Evolutionary conservation across 2,797 vertebrate genomes (phyloP).

Genomic region (Arrhamphus sclerolepis): DNA sequence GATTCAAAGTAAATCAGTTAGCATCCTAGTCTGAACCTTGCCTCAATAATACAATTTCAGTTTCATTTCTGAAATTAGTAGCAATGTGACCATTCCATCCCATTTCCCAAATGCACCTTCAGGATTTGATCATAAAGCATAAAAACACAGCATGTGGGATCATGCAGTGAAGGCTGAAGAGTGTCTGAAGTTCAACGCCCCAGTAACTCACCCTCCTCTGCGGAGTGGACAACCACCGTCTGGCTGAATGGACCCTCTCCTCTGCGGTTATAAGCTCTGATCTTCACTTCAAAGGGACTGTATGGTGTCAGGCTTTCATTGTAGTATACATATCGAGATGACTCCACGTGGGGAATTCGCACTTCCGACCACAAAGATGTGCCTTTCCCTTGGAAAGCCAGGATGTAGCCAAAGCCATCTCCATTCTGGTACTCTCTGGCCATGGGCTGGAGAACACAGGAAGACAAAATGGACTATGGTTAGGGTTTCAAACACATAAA

Average conservation of each 20-base stretch:
- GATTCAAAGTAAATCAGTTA: too few relatives aligned
- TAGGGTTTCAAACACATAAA: too few relatives aligned
- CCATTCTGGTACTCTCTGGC: conserved; percentile 95
- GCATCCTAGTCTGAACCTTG: too few relatives aligned
- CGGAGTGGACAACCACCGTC: conserved; percentile 88
- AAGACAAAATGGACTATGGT: too few relatives aligned
- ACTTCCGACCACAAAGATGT: conserved; percentile 79
- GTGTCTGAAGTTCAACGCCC: too few relatives aligned
- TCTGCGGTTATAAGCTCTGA: conserved; percentile 89
- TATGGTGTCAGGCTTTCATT: conserved; percentile 89
- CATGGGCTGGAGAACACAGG: conserved; percentile 74
- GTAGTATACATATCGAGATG: conserved; percentile 89
- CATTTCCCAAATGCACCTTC: too few relatives aligned
- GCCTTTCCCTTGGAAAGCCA: conserved; percentile 88
- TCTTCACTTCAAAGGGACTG: conserved; percentile 93
- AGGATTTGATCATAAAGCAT: too few relatives aligned
- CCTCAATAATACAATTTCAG: too few relatives aligned
- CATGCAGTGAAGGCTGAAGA: too few relatives aligned
- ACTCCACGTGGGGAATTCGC: conserved; percentile 84
- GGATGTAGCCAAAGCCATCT: conserved; percentile 91
- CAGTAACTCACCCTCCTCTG: conserved; percentile 89
- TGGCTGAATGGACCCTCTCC: conserved; percentile 95
- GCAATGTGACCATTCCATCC: too few relatives aligned
- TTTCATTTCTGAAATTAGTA: too few relatives aligned
- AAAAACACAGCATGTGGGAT: too few relatives aligned